phyloP scores from a whole-genome alignment of 2,888 invertebrate species.

The Lampropteryx suffumata region DNA sequence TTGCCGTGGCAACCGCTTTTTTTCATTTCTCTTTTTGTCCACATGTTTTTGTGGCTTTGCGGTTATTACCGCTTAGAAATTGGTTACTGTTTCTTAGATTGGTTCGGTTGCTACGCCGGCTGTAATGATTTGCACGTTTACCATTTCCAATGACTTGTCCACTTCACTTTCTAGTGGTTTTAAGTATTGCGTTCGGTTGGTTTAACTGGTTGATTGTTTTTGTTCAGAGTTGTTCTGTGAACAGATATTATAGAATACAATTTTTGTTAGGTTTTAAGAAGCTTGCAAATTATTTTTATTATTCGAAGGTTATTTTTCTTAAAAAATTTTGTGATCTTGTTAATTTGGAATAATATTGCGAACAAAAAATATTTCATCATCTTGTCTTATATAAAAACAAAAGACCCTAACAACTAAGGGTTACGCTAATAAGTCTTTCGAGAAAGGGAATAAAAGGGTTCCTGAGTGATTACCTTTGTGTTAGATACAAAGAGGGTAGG shows the following conservation, averaged over 20 bases:
- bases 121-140: constrained; percentile 31
- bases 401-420: constrained; percentile 5
- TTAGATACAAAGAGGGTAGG: constrained; percentile 23
- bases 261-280: neutral
- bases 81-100: constrained; percentile 46
- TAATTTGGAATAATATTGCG: neutral
- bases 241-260: neutral
- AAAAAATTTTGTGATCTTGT: neutral
- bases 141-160: constrained; percentile 23
- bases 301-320: neutral
- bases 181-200: constrained; percentile 23
- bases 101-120: constrained; percentile 36
- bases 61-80: constrained; percentile 46
- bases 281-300: neutral
- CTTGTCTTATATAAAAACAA: constrained; percentile 20
- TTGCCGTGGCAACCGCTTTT: constrained; percentile 62
- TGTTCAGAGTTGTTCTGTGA: constrained; percentile 4
- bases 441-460: constrained; percentile 29
- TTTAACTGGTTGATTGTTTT: constrained; percentile 13
- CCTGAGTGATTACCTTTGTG: constrained; percentile 31
- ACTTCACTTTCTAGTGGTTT: constrained; percentile 31
- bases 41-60: constrained; percentile 56
- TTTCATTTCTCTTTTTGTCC: constrained; percentile 55
- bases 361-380: constrained; percentile 13
- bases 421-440: constrained; percentile 23